Base-by-base conservation (phyloP, 2,888 invertebrate species). In the Hirudinaria manillensis region DNA sequence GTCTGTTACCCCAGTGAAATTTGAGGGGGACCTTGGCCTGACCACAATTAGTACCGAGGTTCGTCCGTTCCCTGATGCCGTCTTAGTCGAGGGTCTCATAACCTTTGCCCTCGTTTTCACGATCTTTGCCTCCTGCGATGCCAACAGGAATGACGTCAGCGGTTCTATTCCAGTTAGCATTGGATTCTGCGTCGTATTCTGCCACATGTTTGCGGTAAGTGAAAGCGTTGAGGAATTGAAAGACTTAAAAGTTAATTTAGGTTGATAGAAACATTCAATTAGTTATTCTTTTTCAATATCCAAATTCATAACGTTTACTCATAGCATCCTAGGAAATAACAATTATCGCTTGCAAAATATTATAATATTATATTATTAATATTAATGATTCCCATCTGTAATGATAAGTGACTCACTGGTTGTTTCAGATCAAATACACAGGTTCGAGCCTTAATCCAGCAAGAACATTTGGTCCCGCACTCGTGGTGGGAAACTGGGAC, bases 361-460 rank as follows among this genome's bases (percentile, higher is more conserved):
- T 45, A 4, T 3, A 45, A 45, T 45, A 45, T 45, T 45, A n/a
- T 45, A 45, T 45, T 45, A 45, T 16, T 45, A 16, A 45, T 45
- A 45, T 45, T 45, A 45, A 45, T 10, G 13, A 10, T 45, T 45
- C 3, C 13, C n/a, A n/a, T n/a, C n/a, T n/a, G n/a, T 45, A 1
- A 45, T 16, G 45, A 7, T 16, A 45, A 45, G 45, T 45, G 16
- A 45, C 10, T 45, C 45, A 45, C 16, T 45, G 45, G 10, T 10
- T 45, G 45, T 45, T 45, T 32, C 84, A 89, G 89, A 88, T 89
- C 74, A 87, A 87, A 77, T 89, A 88, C 79, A 94, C 94, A 10
- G 93, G 94, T 65, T 89, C 93, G 56, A 91, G 93, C 81, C 93
- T 94, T 93, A 95, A 95, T 87, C 93, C 94, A 0, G 94, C 94